Percentiles rank a stretch among this genome's conserved stretches.
These are phyloP conservation scores for Capromys pilorides DNA, from an alignment of 2,797 vertebrate species.

Conservation along the genomic window DNA sequence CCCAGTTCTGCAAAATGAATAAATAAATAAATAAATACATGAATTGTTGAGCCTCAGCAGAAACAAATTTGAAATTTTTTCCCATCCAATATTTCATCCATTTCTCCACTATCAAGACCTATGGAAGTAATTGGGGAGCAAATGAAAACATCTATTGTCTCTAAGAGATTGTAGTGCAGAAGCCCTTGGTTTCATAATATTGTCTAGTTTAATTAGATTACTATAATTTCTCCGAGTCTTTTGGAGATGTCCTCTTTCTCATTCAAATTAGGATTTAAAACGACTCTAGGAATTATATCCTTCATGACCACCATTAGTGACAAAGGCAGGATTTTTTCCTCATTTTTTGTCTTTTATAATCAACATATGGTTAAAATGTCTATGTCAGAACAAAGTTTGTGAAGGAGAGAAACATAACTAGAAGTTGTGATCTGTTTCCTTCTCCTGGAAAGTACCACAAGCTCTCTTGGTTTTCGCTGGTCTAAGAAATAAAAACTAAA, in stretches of 20 bases:
- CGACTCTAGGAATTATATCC: not conserved
- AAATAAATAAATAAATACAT: not conserved
- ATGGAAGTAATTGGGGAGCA: not conserved
- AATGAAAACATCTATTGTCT: not conserved
- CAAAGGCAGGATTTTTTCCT: slow-evolving; percentile 24
- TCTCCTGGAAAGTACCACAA: not conserved
- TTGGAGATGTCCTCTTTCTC: not conserved
- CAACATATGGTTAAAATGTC: not conserved
- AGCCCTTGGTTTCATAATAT: not conserved
- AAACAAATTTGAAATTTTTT: slow-evolving; percentile 5
- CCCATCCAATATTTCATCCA: not conserved
- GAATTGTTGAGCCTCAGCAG: slow-evolving; percentile 36
- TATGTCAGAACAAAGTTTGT: not conserved
- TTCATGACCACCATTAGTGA: not conserved
- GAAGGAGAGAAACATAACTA: not conserved
- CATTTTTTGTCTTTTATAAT: not conserved
- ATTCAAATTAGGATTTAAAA: slow-evolving; percentile 37
- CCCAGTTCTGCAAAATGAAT: too few species aligned
- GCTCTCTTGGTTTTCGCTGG: not conserved
- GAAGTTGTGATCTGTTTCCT: not conserved
- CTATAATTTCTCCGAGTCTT: not conserved
- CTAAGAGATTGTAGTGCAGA: not conserved
- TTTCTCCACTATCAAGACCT: slow-evolving; percentile 24
- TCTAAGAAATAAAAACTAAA: slow-evolving; percentile 47
- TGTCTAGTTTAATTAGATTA: not conserved